phyloP scores from a whole-genome alignment of 2,888 invertebrate species.

The Tholera decimalis region DNA sequence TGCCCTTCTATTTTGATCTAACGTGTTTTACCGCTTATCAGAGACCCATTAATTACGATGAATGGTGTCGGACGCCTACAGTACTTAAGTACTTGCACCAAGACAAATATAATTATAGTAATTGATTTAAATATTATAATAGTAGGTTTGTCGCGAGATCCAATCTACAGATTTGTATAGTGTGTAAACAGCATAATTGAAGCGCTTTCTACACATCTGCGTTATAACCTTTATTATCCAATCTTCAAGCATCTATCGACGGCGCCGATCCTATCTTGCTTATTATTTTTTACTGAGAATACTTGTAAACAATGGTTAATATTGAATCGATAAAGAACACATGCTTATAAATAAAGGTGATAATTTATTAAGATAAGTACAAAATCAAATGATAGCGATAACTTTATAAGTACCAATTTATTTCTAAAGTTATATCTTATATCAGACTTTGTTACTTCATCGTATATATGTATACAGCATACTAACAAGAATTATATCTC shows the following conservation, averaged over 20 bases:
- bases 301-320: constrained; percentile 63
- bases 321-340: constrained; percentile 59
- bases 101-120: constrained; percentile 87
- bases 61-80: constrained; percentile 83
- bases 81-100: constrained; percentile 65
- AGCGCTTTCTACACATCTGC: constrained; percentile 52
- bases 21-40: constrained; percentile 88
- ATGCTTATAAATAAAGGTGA: constrained; percentile 45
- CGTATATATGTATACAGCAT: too few relatives aligned
- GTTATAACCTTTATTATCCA: constrained; percentile 52
- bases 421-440: background rate
- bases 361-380: constrained; percentile 41
- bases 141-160: constrained; percentile 75
- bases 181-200: constrained; percentile 84
- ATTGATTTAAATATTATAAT: constrained; percentile 90
- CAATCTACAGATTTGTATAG: constrained; percentile 76
- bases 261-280: constrained; percentile 67
- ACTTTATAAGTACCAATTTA: background rate
- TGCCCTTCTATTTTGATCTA: constrained; percentile 85
- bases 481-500: background rate
- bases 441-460: too few relatives aligned
- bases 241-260: constrained; percentile 47
- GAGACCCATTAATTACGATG: constrained; percentile 84
- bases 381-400: constrained; percentile 13
- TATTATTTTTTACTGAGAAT: constrained; percentile 63